Base-by-base conservation (phyloP, 1,140 invertebrate species). In the Anoplolepis gracilipes region DNA sequence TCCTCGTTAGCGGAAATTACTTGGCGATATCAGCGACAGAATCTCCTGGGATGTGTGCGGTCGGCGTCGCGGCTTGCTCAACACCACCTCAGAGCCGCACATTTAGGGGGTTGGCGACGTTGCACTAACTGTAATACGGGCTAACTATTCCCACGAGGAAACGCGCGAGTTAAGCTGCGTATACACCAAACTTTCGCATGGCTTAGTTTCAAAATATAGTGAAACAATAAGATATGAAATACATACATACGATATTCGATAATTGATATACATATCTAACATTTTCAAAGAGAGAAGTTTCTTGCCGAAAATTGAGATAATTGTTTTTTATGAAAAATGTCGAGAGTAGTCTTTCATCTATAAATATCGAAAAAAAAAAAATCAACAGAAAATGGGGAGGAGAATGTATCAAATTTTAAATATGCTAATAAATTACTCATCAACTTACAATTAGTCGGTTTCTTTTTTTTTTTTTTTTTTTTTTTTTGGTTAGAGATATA, bases 1-100 rank as follows among this genome's bases (percentile, higher is more conserved):
- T 82, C 78, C 78, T 82, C 78, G 78, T 82, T 82, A 82, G 65
- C 65, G 78, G 78, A 82, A 82, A 82, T 82, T 82, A 82, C 78
- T 82, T 82, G 78, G 67, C 72, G 78, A 72, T 59, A 82, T 82
- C 78, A 82, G 25, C 78, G 67, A 72, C 78, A 55, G 78, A 59
- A 82, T 82, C 78, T 72, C 78, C 53, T 42, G 67, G 78, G 78
- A 73, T 39, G 67, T 82, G 78, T 82, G 78, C 53, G 78, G 78
- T 82, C 33, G 78, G 78, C 67, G 25, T 42, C 53, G 78, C 0
- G 78, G 78, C 67, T 57, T 82, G 67, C 78, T 72, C 78, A 72
- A 82, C 78, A 82, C 78, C 78, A 82, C 67, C 39, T 59, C 78
- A 53, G 78, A 72, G 78, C 78, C 67, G 67, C 78, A 73, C 78